Conservation (phyloP, 2,113 vertebrate species). For the Mionectes macconnelli region DNA sequence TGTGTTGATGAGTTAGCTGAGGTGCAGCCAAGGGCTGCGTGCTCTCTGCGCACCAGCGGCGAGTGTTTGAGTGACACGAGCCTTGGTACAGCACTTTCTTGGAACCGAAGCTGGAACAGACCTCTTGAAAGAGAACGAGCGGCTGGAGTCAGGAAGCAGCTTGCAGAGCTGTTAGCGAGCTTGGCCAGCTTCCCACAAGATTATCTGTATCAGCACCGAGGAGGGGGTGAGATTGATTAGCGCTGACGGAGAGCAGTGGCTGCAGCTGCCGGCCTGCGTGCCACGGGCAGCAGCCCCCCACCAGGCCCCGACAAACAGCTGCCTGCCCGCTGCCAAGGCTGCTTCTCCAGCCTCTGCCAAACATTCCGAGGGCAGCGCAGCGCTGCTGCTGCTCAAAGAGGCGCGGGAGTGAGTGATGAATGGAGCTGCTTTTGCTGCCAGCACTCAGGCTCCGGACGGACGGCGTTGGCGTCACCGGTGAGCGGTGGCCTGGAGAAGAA, state of each 20-base stretch:
- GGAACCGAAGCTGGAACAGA: conserved; percentile 28
- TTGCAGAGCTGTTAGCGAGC: conserved; percentile 43
- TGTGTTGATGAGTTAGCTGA: not conserved
- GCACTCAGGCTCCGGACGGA: not conserved
- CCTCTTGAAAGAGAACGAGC: not conserved
- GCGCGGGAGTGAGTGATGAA: not conserved
- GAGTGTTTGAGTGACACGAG: not conserved
- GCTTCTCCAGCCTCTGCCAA: conserved; percentile 11
- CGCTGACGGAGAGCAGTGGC: conserved; percentile 55
- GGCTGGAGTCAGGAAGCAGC: conserved; percentile 36
- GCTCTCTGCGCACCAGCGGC: not conserved
- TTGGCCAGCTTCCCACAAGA: conserved; percentile 65
- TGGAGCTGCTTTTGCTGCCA: conserved; percentile 31
- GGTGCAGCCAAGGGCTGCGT: not conserved
- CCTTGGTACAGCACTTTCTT: conserved; percentile 3
- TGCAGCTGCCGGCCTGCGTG: conserved; percentile 8
- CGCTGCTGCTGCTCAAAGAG: not conserved
- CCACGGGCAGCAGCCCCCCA: conserved; percentile 27
- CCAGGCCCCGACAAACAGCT: conserved; percentile 63
- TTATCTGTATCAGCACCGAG: conserved; percentile 50
- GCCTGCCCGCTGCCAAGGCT: conserved; percentile 65
- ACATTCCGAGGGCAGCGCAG: conserved; percentile 1
- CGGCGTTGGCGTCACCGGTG: not conserved
- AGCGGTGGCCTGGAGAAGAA: not conserved
- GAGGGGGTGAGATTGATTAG: conserved; percentile 74